A percentile compares a stretch with the other conserved stretches of the same genome.
These are phyloP conservation scores for Promerops cafer DNA, from an alignment of 2,113 vertebrate genomes.

Conservation along the genomic window DNA sequence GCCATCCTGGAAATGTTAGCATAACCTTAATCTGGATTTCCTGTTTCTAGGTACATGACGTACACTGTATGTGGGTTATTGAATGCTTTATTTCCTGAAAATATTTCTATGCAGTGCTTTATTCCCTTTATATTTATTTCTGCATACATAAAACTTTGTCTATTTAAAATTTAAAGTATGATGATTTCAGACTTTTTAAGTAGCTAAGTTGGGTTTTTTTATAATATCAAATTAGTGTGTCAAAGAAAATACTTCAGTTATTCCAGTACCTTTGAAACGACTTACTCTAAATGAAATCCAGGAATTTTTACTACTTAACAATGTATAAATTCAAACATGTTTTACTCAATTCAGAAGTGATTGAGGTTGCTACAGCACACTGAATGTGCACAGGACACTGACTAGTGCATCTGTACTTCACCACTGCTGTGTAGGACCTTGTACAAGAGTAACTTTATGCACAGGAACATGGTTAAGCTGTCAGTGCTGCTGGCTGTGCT, in stretches of 20 bases:
- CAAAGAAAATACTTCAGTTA: neutral
- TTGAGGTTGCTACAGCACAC: neutral
- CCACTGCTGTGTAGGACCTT: fast-evolving
- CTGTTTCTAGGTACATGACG: neutral
- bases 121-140: neutral
- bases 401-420: neutral
- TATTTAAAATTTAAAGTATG: neutral
- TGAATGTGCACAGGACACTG: neutral
- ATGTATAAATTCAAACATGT: fast-evolving
- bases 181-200: neutral
- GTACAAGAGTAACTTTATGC: neutral
- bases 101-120: neutral
- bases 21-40: neutral
- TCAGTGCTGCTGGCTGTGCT: neutral
- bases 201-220: neutral
- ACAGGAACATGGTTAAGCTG: neutral
- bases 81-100: neutral
- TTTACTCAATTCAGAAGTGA: neutral
- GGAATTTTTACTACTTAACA: neutral
- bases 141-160: neutral
- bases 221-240: neutral
- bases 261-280: neutral
- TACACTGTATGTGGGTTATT: neutral
- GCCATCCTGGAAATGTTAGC: neutral
- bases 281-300: neutral